These are phyloP conservation scores for Salvelinus fontinalis DNA, from an alignment of 2,113 vertebrate genomes.

Conservation along the genomic window DNA sequence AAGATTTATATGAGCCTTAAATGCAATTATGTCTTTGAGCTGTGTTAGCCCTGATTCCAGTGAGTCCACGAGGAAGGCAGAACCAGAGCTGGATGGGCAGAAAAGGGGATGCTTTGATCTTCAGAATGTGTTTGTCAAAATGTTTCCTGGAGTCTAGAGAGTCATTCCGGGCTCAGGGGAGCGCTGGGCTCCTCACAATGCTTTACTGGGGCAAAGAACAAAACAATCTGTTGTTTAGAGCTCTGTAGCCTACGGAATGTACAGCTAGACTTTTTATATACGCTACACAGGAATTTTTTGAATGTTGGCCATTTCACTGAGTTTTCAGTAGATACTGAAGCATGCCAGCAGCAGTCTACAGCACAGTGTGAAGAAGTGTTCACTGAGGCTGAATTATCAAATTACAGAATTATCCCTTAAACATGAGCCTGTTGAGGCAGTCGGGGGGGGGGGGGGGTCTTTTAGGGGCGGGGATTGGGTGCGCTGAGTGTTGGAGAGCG, in stretches of 20 bases:
- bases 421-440: conserved; percentile 3
- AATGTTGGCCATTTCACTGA: conserved; percentile 20
- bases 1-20: conserved; percentile 62
- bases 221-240: conserved; percentile 35
- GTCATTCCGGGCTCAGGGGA: conserved; percentile 38
- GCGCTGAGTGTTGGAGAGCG: background rate
- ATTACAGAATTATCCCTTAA: conserved; percentile 3
- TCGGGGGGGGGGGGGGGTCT: conserved; percentile 6
- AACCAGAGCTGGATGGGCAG: background rate
- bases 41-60: conserved; percentile 48
- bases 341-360: background rate
- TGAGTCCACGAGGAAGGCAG: conserved; percentile 46
- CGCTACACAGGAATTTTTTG: conserved; percentile 30
- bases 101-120: conserved; percentile 56
- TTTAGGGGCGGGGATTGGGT: background rate
- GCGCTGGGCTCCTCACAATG: conserved; percentile 20
- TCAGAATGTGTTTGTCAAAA: conserved; percentile 42
- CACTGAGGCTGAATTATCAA: conserved; percentile 25
- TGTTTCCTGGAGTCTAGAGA: conserved; percentile 45
- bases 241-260: background rate
- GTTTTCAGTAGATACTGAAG: conserved; percentile 2
- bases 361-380: conserved; percentile 9
- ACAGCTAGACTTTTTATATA: conserved; percentile 25
- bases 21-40: conserved; percentile 55
- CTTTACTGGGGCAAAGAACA: conserved; percentile 31